Percentiles rank a stretch among this genome's conserved stretches.
Conservation (phyloP, 2,888 invertebrate genomes). For the Gymnocheta viridis region DNA sequence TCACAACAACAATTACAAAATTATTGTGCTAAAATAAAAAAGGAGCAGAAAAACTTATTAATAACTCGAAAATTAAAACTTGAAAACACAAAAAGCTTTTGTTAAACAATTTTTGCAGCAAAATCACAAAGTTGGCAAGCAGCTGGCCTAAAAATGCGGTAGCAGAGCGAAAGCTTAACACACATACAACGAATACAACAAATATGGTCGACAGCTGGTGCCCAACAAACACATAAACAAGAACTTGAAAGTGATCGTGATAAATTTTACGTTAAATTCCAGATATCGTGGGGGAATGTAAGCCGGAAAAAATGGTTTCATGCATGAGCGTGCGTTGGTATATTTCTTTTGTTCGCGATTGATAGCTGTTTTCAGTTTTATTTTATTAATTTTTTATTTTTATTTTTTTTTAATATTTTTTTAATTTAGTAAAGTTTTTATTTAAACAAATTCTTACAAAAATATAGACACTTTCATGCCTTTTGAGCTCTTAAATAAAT, state of each 20-base stretch:
- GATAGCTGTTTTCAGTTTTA: too few relatives aligned
- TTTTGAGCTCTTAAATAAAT: too few relatives aligned
- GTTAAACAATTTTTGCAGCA: conserved; percentile 56
- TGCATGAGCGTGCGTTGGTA: too few relatives aligned
- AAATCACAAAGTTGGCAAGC: conserved; percentile 69
- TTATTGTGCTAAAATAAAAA: conserved; percentile 30
- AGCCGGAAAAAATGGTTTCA: too few relatives aligned
- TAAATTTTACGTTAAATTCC: neutral
- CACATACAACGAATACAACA: conserved; percentile 5
- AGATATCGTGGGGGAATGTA: too few relatives aligned
- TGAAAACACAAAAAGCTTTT: conserved; percentile 46
- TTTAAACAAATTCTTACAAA: too few relatives aligned
- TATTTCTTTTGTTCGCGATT: too few relatives aligned
- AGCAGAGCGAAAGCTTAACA: conserved; percentile 53
- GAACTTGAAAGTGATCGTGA: neutral
- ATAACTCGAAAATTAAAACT: conserved; percentile 44
- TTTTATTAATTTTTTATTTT: too few relatives aligned
- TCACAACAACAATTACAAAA: neutral
- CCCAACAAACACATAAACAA: neutral
- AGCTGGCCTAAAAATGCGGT: conserved; percentile 54
- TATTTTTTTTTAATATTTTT: too few relatives aligned
- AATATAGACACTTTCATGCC: too few relatives aligned
- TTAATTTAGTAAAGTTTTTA: too few relatives aligned
- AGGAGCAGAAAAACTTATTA: conserved; percentile 13
- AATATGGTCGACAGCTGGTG: conserved; percentile 39